Conservation (phyloP, 2,888 invertebrate species). For the Alloplasta piceator region DNA sequence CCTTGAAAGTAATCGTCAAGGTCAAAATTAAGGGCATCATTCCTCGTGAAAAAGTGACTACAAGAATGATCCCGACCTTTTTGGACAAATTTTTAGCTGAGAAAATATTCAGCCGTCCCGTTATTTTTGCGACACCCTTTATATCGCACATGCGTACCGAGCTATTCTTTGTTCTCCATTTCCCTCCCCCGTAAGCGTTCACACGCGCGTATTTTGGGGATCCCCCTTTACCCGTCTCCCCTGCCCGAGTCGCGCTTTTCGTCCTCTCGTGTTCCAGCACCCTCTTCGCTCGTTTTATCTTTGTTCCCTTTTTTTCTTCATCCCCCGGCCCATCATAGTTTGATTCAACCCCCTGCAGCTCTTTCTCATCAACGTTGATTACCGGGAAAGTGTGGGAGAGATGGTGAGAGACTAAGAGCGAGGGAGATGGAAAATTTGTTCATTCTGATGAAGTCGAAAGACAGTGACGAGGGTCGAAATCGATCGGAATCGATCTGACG, state of each 20-base stretch:
- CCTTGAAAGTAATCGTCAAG: too few species aligned
- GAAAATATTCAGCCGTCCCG: too few species aligned
- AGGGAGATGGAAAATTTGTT: neutral
- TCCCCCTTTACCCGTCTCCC: constrained; percentile 17
- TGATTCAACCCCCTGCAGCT: constrained; percentile 44
- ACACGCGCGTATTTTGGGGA: constrained; percentile 64
- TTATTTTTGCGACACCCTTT: neutral
- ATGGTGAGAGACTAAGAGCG: too few species aligned
- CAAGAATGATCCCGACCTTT: too few species aligned
- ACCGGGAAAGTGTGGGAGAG: constrained; percentile 16
- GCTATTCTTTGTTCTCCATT: constrained; percentile 59
- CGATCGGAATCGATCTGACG: constrained; percentile 35
- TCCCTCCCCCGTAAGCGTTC: constrained; percentile 53
- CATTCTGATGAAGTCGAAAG: constrained; percentile 19
- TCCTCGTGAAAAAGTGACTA: too few species aligned
- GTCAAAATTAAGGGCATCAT: too few species aligned
- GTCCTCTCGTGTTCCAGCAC: constrained; percentile 8
- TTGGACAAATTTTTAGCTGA: too few species aligned
- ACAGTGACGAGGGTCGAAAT: constrained; percentile 49
- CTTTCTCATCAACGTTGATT: constrained; percentile 51
- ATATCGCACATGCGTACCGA: constrained; percentile 61
- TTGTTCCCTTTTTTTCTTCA: constrained; percentile 55
- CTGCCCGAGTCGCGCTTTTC: constrained; percentile 16
- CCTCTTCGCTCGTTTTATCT: constrained; percentile 19
- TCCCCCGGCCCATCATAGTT: neutral